phyloP scores from a whole-genome alignment of 2,888 invertebrate species.

The Anagyrus pseudococci region DNA sequence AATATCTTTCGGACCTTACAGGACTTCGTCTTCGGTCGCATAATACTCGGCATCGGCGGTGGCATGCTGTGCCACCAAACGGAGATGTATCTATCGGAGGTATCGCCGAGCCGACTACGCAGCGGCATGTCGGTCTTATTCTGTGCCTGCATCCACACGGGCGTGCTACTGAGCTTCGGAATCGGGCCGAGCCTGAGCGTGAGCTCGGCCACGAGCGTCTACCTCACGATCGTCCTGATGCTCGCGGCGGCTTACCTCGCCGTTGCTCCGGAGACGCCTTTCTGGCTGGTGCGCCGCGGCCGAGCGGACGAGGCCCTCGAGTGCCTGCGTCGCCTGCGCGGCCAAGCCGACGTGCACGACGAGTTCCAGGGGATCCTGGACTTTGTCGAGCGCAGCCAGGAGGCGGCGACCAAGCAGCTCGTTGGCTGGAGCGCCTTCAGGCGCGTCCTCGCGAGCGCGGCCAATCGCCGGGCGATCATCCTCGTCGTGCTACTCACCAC shows the following conservation, averaged over 20 bases:
- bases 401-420: background rate
- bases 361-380: constrained; percentile 32
- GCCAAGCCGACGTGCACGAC: constrained; percentile 14
- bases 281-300: constrained; percentile 29
- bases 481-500: constrained; percentile 35
- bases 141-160: constrained; percentile 34
- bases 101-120: constrained; percentile 22
- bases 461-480: constrained; percentile 34
- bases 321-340: constrained; percentile 28
- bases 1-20: constrained; percentile 6
- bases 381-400: constrained; percentile 22
- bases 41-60: constrained; percentile 24
- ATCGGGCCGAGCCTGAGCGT: constrained; percentile 24
- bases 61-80: constrained; percentile 35
- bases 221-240: constrained; percentile 16
- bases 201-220: constrained; percentile 25
- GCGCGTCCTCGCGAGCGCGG: constrained; percentile 10
- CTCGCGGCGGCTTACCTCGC: constrained; percentile 5
- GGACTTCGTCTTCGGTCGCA: constrained; percentile 31
- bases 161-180: constrained; percentile 30
- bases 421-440: constrained; percentile 5
- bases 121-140: constrained; percentile 34
- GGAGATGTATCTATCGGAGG: constrained; percentile 38
- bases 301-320: constrained; percentile 30
- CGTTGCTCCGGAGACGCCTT: constrained; percentile 35